Base-by-base conservation (phyloP, 2,888 invertebrate genomes). In the Darwinula stevensoni region DNA sequence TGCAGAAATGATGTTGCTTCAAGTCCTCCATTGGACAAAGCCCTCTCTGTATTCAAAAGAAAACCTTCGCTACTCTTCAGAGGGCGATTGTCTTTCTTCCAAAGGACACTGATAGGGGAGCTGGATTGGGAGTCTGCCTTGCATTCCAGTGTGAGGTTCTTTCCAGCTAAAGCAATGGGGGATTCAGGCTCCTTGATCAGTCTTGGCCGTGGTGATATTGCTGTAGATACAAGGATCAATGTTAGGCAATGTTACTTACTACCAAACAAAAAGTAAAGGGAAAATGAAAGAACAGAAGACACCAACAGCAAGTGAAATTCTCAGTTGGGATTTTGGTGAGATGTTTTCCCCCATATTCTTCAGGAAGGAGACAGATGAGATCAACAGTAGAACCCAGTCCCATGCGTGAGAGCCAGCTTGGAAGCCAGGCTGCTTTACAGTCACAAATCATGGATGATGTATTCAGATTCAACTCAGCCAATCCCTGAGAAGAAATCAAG, bases 371-470 rank as follows among this genome's bases (percentile, higher is more conserved):
- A n/a, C n/a, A n/a, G n/a, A n/a, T n/a, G n/a, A n/a, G n/a, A n/a
- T n/a, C n/a, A n/a, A n/a, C n/a, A n/a, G n/a, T n/a, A n/a, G n/a
- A n/a, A n/a, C n/a, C n/a, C n/a, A n/a, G n/a, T n/a, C n/a, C n/a
- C n/a, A n/a, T n/a, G n/a, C n/a, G n/a, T n/a, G n/a, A n/a, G n/a
- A 80, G 54, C 76, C 78, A 84, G 40, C 63, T 59, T n/a, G 72
- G 64, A 45, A 86, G 63, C 82, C 86, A 84, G 33, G 67, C 54
- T 39, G 84, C 54, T 44, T 75, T 70, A 45, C 84, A 86, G 49
- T 88, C 84, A 52, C 86, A 88, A 32, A 84, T 55, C 31, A 86
- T 57, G 39, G 68, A 67, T 34, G 66, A 63, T 32, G 71, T 65
- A 46, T 72, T 69, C 36, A 76, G 55, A 17, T 43, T 42, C 44